Conservation (phyloP, 2,797 vertebrate species). For the Martes flavigula region DNA sequence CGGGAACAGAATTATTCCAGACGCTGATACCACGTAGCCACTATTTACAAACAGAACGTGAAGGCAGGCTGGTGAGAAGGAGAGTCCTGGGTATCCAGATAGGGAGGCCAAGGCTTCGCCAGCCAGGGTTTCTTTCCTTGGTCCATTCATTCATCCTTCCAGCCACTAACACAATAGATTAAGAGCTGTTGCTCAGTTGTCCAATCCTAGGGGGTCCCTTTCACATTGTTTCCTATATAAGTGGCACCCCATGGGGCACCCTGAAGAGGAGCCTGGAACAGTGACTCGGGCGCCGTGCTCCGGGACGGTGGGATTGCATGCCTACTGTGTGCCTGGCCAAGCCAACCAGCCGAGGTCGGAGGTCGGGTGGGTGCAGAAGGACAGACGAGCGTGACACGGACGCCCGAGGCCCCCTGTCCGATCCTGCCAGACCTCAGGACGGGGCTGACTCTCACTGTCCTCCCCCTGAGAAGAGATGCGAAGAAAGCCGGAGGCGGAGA, state of each 20-base stretch:
- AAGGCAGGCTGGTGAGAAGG: background rate
- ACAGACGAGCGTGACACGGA: background rate
- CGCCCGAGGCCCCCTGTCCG: background rate
- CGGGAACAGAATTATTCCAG: background rate
- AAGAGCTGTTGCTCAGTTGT: background rate
- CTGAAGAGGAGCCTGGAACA: background rate
- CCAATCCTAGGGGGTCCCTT: background rate
- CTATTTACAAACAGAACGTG: background rate
- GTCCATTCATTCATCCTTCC: background rate
- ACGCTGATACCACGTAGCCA: background rate
- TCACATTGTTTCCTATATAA: background rate
- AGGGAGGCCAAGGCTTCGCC: background rate
- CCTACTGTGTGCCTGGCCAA: background rate
- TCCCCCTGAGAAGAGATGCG: rapidly evolving
- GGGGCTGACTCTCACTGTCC: background rate
- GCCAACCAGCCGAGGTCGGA: background rate
- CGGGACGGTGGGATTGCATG: background rate
- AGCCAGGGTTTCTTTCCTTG: background rate
- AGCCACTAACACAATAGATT: background rate
- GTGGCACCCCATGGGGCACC: background rate
- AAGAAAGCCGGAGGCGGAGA: background rate
- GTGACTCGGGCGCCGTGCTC: background rate
- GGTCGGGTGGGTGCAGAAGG: background rate
- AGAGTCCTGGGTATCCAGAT: background rate
- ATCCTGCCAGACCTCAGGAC: background rate